Percentiles rank a stretch among this genome's conserved stretches.
phyloP scores from a whole-genome alignment of 2,797 vertebrate species.

The Helostoma temminkii region DNA sequence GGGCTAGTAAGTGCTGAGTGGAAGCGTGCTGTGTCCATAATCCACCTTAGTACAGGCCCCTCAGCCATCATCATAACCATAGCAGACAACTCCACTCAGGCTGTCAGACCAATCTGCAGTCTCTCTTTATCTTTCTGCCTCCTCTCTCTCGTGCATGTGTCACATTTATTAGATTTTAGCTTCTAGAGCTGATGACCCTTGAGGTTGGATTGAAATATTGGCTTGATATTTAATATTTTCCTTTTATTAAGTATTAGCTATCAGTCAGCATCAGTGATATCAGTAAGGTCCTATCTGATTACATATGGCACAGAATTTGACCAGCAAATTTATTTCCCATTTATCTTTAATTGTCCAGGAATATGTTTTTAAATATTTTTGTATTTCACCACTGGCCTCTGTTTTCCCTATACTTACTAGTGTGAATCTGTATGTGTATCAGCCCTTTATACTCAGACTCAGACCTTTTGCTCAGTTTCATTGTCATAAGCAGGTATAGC shows the following conservation, averaged over 20 bases:
- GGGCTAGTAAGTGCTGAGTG: constrained; percentile 75
- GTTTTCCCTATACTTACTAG: neutral
- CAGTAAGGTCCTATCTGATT: constrained; percentile 17
- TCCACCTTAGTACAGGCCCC: constrained; percentile 48
- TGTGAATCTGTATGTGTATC: neutral
- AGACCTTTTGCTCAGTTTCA: neutral
- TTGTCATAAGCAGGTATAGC: no score
- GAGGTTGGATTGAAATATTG: constrained; percentile 15
- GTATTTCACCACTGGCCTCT: neutral
- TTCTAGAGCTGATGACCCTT: constrained; percentile 7
- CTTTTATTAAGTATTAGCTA: constrained; percentile 22
- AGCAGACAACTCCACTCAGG: constrained; percentile 68
- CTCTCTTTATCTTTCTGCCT: constrained; percentile 39
- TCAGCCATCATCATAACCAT: constrained; percentile 65
- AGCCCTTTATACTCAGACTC: no score
- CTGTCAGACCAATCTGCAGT: constrained; percentile 59
- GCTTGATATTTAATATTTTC: constrained; percentile 5
- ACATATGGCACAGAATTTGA: no score
- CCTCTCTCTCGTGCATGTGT: constrained; percentile 11
- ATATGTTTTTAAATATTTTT: neutral
- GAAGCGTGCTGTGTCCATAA: constrained; percentile 60
- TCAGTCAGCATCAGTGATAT: constrained; percentile 19
- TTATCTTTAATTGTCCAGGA: constrained; percentile 1
- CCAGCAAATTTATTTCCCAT: neutral
- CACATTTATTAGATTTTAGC: constrained; percentile 34